Percentiles rank a stretch among this genome's conserved stretches.
phyloP scores from a whole-genome alignment of 2,888 invertebrate species.

The Catocala fraxini region DNA sequence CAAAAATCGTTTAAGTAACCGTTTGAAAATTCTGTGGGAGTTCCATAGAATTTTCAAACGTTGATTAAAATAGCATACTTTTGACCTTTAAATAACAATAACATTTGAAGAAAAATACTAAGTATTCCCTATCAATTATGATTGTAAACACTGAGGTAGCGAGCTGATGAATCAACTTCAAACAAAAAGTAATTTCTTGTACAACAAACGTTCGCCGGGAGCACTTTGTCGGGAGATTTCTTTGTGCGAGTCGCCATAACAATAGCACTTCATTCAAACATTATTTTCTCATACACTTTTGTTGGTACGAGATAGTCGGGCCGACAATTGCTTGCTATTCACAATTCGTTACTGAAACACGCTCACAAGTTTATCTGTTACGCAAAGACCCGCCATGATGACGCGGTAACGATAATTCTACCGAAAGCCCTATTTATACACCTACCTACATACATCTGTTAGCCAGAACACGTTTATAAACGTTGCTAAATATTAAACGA shows the following conservation, averaged over 20 bases:
- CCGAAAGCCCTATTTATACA: constrained; percentile 39
- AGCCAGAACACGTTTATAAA: constrained; percentile 27
- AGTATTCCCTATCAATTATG: constrained; percentile 33
- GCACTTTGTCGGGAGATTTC: constrained; percentile 64
- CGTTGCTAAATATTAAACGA: constrained; percentile 10
- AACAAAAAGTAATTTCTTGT: constrained; percentile 63
- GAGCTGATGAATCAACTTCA: constrained; percentile 45
- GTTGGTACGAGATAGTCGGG: constrained; percentile 56
- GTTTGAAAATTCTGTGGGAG: too few relatives aligned
- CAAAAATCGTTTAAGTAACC: too few relatives aligned
- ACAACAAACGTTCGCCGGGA: constrained; percentile 56
- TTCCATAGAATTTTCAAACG: too few relatives aligned
- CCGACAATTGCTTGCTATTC: constrained; percentile 69
- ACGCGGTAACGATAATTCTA: constrained; percentile 43
- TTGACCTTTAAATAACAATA: constrained; percentile 4
- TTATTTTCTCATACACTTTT: constrained; percentile 72
- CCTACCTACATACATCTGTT: constrained; percentile 40
- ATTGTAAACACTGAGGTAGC: constrained; percentile 19
- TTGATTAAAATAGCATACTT: too few relatives aligned
- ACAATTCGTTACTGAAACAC: constrained; percentile 61
- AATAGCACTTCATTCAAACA: constrained; percentile 72
- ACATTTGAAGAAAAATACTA: not conserved
- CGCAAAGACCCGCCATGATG: constrained; percentile 29
- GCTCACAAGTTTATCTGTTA: constrained; percentile 49
- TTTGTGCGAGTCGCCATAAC: constrained; percentile 62